These are phyloP conservation scores for Alethe castanea DNA, from an alignment of 2,113 vertebrate species.

Conservation along the genomic window DNA sequence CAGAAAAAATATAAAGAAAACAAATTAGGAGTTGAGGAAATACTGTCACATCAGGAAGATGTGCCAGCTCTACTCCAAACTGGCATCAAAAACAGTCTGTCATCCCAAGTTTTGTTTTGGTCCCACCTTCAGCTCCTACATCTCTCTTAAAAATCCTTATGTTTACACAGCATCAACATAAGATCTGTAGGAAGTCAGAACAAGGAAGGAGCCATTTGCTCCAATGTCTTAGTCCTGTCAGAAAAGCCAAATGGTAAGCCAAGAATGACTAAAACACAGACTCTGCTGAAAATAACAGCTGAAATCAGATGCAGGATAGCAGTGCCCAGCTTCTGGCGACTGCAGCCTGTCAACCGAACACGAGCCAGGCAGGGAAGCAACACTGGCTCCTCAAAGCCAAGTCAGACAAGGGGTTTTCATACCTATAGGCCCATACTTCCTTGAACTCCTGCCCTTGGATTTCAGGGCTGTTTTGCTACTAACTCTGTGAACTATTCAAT, in stretches of 20 bases:
- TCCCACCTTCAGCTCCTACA: not conserved
- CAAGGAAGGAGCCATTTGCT: not conserved
- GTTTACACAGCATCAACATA: not conserved
- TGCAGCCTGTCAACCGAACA: not conserved
- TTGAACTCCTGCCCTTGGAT: not conserved
- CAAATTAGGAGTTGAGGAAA: not conserved
- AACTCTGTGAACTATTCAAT: not conserved
- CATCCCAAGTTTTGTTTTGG: not conserved
- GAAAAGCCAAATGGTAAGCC: not conserved
- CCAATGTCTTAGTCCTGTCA: not conserved
- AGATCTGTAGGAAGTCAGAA: not conserved
- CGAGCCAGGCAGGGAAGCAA: not conserved
- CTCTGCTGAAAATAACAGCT: not conserved
- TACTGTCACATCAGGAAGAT: not conserved
- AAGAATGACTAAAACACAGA: not conserved
- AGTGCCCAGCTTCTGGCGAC: not conserved
- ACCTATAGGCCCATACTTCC: not conserved
- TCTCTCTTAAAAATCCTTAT: not conserved
- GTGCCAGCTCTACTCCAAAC: not conserved
- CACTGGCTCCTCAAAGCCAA: not conserved
- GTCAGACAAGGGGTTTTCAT: not conserved
- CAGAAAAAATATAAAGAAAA: not conserved
- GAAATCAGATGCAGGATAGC: not conserved
- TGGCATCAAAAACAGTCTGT: not conserved
- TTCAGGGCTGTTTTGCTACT: not conserved